A percentile compares a stretch with the other conserved stretches of the same genome.
Conservation (phyloP, 1,140 invertebrate species). For the Bathynomus jamesi region DNA sequence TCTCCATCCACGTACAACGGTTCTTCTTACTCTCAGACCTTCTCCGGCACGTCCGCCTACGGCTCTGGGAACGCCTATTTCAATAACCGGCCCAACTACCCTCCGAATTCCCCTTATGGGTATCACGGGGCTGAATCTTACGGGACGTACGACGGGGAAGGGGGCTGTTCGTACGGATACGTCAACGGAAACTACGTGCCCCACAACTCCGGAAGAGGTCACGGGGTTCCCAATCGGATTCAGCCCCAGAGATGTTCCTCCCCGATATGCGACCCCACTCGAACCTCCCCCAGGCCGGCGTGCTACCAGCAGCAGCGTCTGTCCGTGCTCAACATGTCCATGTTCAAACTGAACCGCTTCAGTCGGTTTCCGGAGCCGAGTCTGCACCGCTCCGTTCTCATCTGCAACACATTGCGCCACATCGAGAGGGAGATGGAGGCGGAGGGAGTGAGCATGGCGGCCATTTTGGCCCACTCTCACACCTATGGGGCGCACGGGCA, state of each 20-base stretch:
- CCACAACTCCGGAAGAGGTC: background rate
- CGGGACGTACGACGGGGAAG: constrained; percentile 42
- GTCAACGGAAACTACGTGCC: constrained; percentile 36
- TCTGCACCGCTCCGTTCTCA: constrained; percentile 82
- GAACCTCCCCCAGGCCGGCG: constrained; percentile 36
- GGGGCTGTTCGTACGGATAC: constrained; percentile 38
- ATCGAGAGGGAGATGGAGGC: constrained; percentile 84
- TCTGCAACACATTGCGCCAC: constrained; percentile 83
- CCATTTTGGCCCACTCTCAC: constrained; percentile 28
- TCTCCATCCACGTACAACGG: constrained; percentile 28
- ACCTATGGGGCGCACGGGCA: constrained; percentile 20
- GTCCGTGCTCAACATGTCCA: constrained; percentile 82
- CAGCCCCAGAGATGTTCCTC: constrained; percentile 44
- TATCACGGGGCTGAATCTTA: constrained; percentile 66
- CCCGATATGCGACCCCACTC: constrained; percentile 47
- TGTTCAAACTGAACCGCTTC: constrained; percentile 81
- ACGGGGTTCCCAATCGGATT: constrained; percentile 17
- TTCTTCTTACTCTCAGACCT: constrained; percentile 13
- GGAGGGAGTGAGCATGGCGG: constrained; percentile 50
- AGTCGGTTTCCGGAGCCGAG: constrained; percentile 80
- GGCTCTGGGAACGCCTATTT: constrained; percentile 39
- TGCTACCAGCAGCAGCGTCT: constrained; percentile 76
- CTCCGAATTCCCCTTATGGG: constrained; percentile 17
- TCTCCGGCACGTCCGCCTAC: constrained; percentile 46
- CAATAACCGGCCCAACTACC: constrained; percentile 40